Conservation (phyloP, 2,888 invertebrate species). For the Lasiommata megera region DNA sequence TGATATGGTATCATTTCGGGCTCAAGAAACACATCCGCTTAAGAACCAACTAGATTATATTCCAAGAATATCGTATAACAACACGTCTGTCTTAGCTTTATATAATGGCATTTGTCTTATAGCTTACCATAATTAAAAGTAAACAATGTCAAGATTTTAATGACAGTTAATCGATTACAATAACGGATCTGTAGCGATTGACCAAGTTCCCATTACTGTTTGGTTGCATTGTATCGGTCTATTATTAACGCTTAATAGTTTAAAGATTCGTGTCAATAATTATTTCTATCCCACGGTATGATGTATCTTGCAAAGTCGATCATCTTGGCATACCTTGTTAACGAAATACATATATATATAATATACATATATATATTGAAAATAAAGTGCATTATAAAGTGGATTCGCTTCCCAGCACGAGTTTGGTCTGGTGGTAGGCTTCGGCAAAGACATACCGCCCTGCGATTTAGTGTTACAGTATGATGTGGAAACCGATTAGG, state of each 20-base stretch:
- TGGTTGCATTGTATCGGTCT: neutral
- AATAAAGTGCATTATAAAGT: no score
- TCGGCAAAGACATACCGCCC: no score
- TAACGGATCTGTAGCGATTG: constrained; percentile 34
- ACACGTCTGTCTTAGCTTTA: neutral
- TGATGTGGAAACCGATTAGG: no score
- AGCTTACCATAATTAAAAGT: neutral
- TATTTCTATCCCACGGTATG: neutral
- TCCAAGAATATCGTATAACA: no score
- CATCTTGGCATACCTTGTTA: neutral
- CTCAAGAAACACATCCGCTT: no score
- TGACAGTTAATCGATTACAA: constrained; percentile 53
- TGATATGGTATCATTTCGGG: no score
- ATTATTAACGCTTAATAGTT: constrained; percentile 8
- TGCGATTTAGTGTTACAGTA: no score
- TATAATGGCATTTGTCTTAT: neutral
- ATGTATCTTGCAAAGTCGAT: neutral
- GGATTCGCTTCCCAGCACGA: no score
- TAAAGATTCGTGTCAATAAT: neutral
- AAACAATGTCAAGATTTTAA: constrained; percentile 16
- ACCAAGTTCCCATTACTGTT: constrained; percentile 36
- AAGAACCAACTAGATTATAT: no score
- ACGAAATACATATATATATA: neutral
- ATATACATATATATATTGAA: no score
- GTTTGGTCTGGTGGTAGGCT: no score